Base-by-base conservation (phyloP, 1,140 invertebrate species). In the Neodiprion lecontei region DNA sequence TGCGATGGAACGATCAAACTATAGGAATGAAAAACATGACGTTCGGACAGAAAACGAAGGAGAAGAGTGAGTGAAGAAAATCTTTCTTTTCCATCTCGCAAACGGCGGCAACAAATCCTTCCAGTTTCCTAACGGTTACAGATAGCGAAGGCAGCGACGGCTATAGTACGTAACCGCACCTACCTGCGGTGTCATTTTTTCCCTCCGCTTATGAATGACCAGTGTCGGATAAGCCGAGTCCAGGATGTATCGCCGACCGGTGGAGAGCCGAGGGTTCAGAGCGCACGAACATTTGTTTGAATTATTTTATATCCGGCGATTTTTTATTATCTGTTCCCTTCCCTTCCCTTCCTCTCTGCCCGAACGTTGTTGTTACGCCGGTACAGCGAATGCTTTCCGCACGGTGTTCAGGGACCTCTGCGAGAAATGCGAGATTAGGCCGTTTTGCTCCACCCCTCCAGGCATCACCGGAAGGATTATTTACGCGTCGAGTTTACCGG, bases 271-370 rank as follows among this genome's bases (percentile, higher is more conserved):
- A 77, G 77, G 74, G 78, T 77, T 61, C 76, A 71, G 61, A 10
- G 74, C 28, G 53, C 53, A 61, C 72, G 74, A 74, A 81, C 85
- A 87, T 87, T 87, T 84, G 80, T 86, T 86, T 87, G 86, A 87
- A 87, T 87, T 87, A 87, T 85, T 85, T 85, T 83, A 83, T 85
- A 86, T 80, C 81, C 84, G 40, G 76, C 78, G 81, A 87, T 87
- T 86, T 87, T 87, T 87, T 85, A 86, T 86, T 86, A 79, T 79
- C 76, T 75, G 70, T 50, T 12, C 53, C 53, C 11, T 17, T 17
- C 53, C 53, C 53, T 61, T n/a, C n/a, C 53, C 53, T 40, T 40
- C 28, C 28, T 40, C 28, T 40, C 5, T 40, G 9, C n/a, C 53
- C 11, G 11, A 17, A 14, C 11, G 53, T 12, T 61, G 53, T 12